A percentile compares a stretch with the other conserved stretches of the same genome.
Evolutionary conservation across 2,888 invertebrate genomes (phyloP).

Genomic region (Xestia ashworthii): DNA sequence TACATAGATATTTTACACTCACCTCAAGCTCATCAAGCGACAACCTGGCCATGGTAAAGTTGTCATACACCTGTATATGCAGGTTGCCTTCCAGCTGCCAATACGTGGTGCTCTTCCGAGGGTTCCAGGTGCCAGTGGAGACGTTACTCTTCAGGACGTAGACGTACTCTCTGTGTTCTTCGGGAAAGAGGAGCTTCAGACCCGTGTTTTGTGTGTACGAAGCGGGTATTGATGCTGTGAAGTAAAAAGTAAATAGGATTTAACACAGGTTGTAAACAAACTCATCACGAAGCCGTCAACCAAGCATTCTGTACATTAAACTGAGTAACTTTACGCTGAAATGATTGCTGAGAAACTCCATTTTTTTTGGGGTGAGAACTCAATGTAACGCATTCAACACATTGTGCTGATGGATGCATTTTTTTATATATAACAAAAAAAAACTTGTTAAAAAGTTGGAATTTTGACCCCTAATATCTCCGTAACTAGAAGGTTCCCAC

Average conservation of each 20-base stretch:
- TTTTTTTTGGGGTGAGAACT: too few species aligned
- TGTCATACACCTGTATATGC: slow-evolving; percentile 77
- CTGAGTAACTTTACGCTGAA: too few species aligned
- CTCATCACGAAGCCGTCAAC: too few species aligned
- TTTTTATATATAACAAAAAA: too few species aligned
- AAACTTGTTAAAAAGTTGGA: too few species aligned
- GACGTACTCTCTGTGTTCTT: slow-evolving; percentile 76
- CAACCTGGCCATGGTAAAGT: slow-evolving; percentile 77
- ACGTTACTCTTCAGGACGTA: slow-evolving; percentile 81
- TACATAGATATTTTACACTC: too few species aligned
- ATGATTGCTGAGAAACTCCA: too few species aligned
- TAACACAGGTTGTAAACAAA: neutral
- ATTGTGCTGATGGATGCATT: too few species aligned
- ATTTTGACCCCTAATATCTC: too few species aligned
- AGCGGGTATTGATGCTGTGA: slow-evolving; percentile 71
- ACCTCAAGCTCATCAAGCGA: slow-evolving; percentile 80
- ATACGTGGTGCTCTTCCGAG: slow-evolving; percentile 74
- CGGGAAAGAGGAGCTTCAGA: slow-evolving; percentile 79
- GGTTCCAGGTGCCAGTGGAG: slow-evolving; percentile 77
- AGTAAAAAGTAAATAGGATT: neutral
- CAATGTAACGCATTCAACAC: too few species aligned
- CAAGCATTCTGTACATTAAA: too few species aligned
- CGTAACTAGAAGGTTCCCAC: too few species aligned
- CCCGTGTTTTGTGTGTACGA: slow-evolving; percentile 68
- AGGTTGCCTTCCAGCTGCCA: slow-evolving; percentile 82